Evolutionary conservation across 2,113 vertebrate genomes (phyloP).

Genomic region (Carettochelys insculpta): DNA sequence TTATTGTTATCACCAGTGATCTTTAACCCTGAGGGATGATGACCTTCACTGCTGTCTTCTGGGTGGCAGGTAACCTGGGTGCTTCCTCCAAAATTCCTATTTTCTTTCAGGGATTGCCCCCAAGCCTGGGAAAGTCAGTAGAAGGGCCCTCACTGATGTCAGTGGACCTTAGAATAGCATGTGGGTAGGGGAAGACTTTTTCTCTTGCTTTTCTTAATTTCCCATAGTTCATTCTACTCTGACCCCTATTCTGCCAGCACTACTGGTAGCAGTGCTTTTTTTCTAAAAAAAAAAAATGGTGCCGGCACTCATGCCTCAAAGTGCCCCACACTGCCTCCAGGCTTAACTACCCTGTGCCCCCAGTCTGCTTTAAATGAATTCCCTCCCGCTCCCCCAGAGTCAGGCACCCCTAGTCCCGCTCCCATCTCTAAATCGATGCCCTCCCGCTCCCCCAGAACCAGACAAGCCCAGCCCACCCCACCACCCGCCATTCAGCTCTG

Average conservation of each 20-base stretch:
- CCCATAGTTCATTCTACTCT: background rate
- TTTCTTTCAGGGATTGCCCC: background rate
- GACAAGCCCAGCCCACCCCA: too few relatives aligned
- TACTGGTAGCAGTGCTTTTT: too few relatives aligned
- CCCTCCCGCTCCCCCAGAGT: too few relatives aligned
- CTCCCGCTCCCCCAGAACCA: too few relatives aligned
- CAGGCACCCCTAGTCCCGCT: too few relatives aligned
- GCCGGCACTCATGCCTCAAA: too few relatives aligned
- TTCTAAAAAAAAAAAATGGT: too few relatives aligned
- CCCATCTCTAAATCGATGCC: too few relatives aligned
- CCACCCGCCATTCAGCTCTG: too few relatives aligned
- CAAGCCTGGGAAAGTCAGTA: constrained; percentile 27
- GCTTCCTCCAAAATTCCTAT: background rate
- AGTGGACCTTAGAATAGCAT: constrained; percentile 26
- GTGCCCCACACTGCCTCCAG: too few relatives aligned
- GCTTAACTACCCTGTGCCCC: too few relatives aligned
- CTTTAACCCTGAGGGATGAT: background rate
- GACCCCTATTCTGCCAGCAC: background rate
- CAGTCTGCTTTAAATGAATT: too few relatives aligned
- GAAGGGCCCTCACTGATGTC: background rate
- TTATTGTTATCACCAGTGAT: background rate
- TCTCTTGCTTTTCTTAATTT: background rate
- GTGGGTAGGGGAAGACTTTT: rapidly evolving
- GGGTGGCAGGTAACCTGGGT: background rate
- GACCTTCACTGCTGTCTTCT: background rate